Evolutionary conservation across 2,888 invertebrate species (phyloP).

Genomic region (Cephus sareptanus): DNA sequence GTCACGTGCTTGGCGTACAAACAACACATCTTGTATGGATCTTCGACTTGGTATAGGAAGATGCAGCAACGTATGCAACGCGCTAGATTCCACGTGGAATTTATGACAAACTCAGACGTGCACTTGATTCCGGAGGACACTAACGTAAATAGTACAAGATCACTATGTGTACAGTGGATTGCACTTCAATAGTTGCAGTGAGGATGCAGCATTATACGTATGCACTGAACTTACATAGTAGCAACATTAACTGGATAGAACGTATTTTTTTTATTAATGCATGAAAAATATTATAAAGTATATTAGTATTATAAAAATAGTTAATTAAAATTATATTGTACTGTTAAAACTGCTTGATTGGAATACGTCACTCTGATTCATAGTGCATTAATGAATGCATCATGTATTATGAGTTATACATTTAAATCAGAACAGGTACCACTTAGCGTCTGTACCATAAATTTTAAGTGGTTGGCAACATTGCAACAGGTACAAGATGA

Average conservation of each 20-base stretch:
- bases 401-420: not conserved
- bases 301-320: not conserved
- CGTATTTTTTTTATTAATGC: not conserved
- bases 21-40: not conserved
- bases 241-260: not conserved
- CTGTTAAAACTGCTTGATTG: not conserved
- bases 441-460: not conserved
- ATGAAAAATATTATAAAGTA: no score
- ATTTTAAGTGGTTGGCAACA: not conserved
- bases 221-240: not conserved
- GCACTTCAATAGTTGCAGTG: not conserved
- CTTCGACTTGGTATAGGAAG: not conserved
- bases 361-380: not conserved
- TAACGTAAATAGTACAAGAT: not conserved
- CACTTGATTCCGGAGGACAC: not conserved
- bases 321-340: not conserved
- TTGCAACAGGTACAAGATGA: not conserved
- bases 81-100: not conserved
- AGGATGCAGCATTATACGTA: not conserved
- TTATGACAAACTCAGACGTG: not conserved
- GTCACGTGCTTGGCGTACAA: not conserved
- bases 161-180: not conserved
- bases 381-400: not conserved
- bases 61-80: not conserved
- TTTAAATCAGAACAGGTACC: not conserved